phyloP scores from a whole-genome alignment of 2,888 invertebrate genomes.

The Syrphus vitripennis region DNA sequence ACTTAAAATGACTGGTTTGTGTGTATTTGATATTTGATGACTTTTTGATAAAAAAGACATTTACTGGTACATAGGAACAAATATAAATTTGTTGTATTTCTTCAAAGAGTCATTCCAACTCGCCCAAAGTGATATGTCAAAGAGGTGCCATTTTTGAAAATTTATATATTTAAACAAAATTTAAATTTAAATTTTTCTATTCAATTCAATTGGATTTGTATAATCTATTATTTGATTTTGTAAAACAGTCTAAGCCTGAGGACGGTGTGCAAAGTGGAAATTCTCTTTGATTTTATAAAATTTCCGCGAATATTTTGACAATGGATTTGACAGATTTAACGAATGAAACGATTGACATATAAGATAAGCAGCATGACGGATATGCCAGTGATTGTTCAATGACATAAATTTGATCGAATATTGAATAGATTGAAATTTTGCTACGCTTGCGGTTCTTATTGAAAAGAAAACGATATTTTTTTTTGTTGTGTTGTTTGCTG shows the following conservation, averaged over 20 bases:
- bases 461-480: neutral
- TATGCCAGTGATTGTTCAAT: constrained; percentile 42
- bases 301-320: constrained; percentile 42
- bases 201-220: neutral
- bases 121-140: too few relatives aligned
- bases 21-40: constrained; percentile 30
- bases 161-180: neutral
- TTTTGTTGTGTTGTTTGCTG: too few relatives aligned
- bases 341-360: constrained; percentile 34
- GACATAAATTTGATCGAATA: constrained; percentile 62
- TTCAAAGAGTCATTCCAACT: constrained; percentile 1
- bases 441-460: neutral
- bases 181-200: too few relatives aligned
- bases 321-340: constrained; percentile 46
- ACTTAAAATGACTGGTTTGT: constrained; percentile 25
- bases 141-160: too few relatives aligned
- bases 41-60: neutral
- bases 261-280: neutral
- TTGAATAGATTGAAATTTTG: constrained; percentile 29
- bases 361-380: constrained; percentile 42
- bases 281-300: constrained; percentile 37
- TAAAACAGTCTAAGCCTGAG: neutral
- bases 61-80: neutral
- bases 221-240: too few relatives aligned
- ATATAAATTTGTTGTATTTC: neutral